Conservation (phyloP, 2,797 vertebrate species). For the Syndactyla subalaris region DNA sequence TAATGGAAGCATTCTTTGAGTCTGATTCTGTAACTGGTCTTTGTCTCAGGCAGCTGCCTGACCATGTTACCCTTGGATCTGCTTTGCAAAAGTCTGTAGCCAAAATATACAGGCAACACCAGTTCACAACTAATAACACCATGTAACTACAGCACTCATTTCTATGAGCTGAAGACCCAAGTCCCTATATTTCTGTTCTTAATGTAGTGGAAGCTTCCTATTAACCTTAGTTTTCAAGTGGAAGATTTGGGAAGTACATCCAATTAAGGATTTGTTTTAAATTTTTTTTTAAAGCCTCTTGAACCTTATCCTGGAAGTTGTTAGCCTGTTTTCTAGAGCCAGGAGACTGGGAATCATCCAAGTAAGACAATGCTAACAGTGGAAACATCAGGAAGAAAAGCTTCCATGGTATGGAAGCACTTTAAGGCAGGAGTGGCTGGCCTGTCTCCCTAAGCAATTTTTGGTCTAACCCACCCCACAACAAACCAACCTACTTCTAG, state of each 20-base stretch:
- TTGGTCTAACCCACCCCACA: background rate
- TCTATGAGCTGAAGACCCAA: background rate
- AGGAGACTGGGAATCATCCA: background rate
- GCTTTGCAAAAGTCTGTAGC: background rate
- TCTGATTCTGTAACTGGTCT: background rate
- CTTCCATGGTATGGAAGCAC: background rate
- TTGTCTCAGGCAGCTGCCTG: background rate
- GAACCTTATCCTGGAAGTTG: background rate
- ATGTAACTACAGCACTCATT: background rate
- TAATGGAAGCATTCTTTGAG: background rate
- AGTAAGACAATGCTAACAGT: background rate
- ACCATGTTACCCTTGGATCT: background rate
- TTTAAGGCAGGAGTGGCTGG: background rate
- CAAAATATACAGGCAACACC: background rate
- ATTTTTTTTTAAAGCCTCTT: background rate
- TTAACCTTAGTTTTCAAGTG: background rate
- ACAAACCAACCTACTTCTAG: background rate
- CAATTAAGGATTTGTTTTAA: background rate
- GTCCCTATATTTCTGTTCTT: background rate
- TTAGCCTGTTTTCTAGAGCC: background rate
- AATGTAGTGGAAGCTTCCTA: background rate
- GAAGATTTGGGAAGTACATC: background rate
- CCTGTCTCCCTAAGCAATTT: background rate
- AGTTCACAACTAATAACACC: background rate
- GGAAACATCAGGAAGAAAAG: background rate